Percentiles rank a stretch among this genome's conserved stretches.
These are phyloP conservation scores for Avahi laniger DNA, from an alignment of 2,797 vertebrate genomes.

Conservation along the genomic window DNA sequence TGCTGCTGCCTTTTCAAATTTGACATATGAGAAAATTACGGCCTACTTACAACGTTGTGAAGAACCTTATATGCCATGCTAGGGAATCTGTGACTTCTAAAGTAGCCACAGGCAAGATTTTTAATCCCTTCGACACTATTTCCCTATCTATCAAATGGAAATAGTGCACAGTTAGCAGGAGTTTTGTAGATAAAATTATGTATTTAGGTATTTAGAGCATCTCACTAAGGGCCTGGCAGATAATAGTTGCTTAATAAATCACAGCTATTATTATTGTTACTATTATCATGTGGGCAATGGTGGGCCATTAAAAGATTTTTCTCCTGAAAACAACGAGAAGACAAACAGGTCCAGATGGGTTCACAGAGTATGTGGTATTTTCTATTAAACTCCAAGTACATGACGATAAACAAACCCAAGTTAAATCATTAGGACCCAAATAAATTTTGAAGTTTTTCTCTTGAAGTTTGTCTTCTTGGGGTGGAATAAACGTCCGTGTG, in stretches of 20 bases:
- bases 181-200: neutral
- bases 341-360: neutral
- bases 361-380: neutral
- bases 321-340: neutral
- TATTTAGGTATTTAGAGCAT: neutral
- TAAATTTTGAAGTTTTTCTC: neutral
- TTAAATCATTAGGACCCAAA: neutral
- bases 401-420: neutral
- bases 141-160: neutral
- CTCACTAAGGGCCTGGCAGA: neutral
- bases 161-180: neutral
- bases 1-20: neutral
- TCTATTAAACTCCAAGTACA: neutral
- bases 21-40: neutral
- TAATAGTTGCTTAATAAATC: neutral
- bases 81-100: neutral
- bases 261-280: neutral
- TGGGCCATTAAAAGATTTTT: neutral
- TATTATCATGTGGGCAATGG: neutral
- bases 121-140: neutral
- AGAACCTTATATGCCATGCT: neutral
- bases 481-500: neutral
- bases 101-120: neutral
- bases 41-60: neutral
- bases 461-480: neutral